Conservation (phyloP, 2,797 vertebrate genomes). For the Triplophysa yarkandensis region DNA sequence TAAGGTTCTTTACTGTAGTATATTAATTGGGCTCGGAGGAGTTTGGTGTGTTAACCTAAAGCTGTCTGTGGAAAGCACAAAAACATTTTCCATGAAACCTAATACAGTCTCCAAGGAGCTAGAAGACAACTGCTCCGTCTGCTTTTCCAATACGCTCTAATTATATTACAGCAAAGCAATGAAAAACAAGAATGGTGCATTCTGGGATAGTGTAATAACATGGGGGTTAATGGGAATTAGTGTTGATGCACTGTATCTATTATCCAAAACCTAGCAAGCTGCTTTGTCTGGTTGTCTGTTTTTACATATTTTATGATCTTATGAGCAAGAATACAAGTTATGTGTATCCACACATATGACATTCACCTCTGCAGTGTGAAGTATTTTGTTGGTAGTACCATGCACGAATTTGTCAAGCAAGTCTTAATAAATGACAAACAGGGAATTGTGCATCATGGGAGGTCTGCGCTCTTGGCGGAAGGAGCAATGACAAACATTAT, state of each 20-base stretch:
- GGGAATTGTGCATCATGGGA: not conserved
- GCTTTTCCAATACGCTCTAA: constrained; percentile 44
- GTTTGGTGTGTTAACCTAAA: constrained; percentile 18
- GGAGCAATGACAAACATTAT: not conserved
- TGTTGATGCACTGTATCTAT: not conserved
- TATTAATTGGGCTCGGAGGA: constrained; percentile 18
- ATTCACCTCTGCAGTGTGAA: not conserved
- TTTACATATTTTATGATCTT: too few relatives aligned
- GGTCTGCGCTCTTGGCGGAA: not conserved
- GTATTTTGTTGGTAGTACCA: not conserved
- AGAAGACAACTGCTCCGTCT: constrained; percentile 28
- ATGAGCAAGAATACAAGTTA: too few relatives aligned
- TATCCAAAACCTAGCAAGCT: not conserved
- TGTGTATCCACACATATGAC: not conserved
- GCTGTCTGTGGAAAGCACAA: constrained; percentile 27
- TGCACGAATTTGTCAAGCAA: not conserved
- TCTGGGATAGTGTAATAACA: constrained; percentile 26
- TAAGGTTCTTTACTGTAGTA: constrained; percentile 3
- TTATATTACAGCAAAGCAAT: constrained; percentile 27
- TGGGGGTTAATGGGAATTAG: constrained; percentile 10
- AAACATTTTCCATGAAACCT: constrained; percentile 41
- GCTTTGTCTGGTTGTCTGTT: not conserved
- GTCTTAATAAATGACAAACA: not conserved
- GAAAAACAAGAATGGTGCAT: constrained; percentile 27
- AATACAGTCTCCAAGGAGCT: constrained; percentile 35